Conservation (phyloP, 2,888 invertebrate genomes). For the Pristionchus mayeri region DNA sequence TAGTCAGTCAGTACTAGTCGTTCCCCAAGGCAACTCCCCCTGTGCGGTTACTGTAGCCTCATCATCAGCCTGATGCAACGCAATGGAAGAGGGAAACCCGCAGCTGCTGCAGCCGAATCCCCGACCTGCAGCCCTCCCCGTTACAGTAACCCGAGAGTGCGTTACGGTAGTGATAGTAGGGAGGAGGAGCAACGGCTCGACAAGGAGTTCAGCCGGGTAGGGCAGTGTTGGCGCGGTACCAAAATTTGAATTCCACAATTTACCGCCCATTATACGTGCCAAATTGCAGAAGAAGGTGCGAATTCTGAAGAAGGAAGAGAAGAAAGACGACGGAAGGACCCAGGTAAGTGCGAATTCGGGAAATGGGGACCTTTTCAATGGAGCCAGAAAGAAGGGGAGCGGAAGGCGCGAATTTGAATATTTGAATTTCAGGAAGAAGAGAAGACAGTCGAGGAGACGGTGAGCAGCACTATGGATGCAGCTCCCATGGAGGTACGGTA, state of each 20-base stretch:
- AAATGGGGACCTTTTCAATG: not conserved
- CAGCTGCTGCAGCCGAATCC: not conserved
- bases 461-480: not conserved
- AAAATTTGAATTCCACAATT: not conserved
- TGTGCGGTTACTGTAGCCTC: not conserved
- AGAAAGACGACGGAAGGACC: slow-evolving; percentile 26
- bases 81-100: not conserved
- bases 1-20: not conserved
- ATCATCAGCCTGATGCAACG: not conserved
- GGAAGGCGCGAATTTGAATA: not conserved
- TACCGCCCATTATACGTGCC: not conserved
- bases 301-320: slow-evolving; percentile 43
- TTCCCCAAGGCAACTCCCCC: not conserved
- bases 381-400: not conserved
- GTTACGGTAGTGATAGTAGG: slow-evolving; percentile 31
- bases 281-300: slow-evolving; percentile 22
- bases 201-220: not conserved
- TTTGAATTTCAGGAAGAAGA: not conserved
- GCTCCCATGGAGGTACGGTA: slow-evolving; percentile 9
- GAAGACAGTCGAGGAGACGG: slow-evolving; percentile 11
- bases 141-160: not conserved
- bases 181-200: not conserved
- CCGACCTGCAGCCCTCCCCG: not conserved
- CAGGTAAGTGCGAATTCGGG: not conserved
- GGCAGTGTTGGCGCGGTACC: not conserved